These are phyloP conservation scores for Boulengeromyrus knoepffleri DNA, from an alignment of 2,113 vertebrate genomes.

Conservation along the genomic window DNA sequence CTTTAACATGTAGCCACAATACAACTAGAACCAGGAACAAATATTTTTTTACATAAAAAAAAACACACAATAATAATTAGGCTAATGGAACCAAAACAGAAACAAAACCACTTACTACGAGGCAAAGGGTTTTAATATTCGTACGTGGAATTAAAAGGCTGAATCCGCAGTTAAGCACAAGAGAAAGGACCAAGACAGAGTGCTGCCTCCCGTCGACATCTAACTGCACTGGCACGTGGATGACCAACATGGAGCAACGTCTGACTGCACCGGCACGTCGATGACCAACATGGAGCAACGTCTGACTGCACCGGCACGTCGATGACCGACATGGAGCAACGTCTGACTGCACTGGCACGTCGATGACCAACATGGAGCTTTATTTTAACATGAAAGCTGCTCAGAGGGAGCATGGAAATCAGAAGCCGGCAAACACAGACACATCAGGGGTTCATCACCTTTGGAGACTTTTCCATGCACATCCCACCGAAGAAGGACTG, in stretches of 20 bases:
- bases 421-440: background rate
- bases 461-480: background rate
- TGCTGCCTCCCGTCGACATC: background rate
- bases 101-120: background rate
- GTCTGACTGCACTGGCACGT: no score
- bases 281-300: no score
- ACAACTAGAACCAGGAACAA: background rate
- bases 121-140: background rate
- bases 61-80: background rate
- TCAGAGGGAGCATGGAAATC: background rate
- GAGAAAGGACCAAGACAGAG: background rate
- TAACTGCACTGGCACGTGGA: no score
- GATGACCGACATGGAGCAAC: no score
- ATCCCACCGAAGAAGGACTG: background rate
- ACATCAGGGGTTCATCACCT: background rate
- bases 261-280: no score
- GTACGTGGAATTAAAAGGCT: background rate
- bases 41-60: background rate
- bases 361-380: background rate
- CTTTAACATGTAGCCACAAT: background rate
- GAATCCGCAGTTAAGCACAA: background rate
- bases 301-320: no score
- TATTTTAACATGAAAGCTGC: background rate
- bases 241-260: no score
- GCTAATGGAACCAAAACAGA: background rate